Conservation (phyloP, 2,888 invertebrate species). For the Tenthredo livida region DNA sequence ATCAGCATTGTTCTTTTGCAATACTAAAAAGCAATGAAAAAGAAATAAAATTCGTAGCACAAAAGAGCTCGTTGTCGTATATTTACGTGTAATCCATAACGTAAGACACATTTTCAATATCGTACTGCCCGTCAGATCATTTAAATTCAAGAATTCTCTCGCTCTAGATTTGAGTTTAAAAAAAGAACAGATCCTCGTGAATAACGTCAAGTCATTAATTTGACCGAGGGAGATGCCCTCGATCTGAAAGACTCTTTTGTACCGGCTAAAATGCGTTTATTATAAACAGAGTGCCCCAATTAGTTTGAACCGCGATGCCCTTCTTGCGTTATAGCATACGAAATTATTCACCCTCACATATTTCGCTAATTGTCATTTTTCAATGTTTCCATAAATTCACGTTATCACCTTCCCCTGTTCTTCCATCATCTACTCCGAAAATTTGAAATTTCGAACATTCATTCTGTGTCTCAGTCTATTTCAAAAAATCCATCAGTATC, state of each 20-base stretch:
- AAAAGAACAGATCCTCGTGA: not conserved
- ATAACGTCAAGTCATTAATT: conserved; percentile 31
- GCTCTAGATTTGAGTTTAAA: conserved; percentile 6
- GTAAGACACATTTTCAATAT: not conserved
- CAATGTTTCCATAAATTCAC: not conserved
- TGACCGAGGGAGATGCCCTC: conserved; percentile 2
- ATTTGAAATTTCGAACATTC: not conserved
- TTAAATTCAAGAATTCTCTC: conserved; percentile 2
- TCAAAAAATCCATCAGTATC: not conserved
- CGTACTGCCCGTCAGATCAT: conserved; percentile 13
- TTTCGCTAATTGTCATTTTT: not conserved
- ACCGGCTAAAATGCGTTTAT: not conserved
- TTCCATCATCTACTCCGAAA: not conserved
- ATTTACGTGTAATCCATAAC: not conserved
- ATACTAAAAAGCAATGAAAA: not conserved
- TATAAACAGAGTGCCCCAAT: conserved; percentile 14
- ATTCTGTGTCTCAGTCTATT: not conserved
- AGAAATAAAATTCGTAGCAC: not conserved
- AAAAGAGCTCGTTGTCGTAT: not conserved
- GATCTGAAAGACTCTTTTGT: conserved; percentile 44
- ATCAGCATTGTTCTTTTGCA: not conserved
- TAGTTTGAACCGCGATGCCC: not conserved
- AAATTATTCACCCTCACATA: not conserved
- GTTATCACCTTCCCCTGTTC: not conserved
- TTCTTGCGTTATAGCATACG: not conserved